Percentiles rank a stretch among this genome's conserved stretches.
Evolutionary conservation across 2,888 invertebrate genomes (phyloP).

Genomic region (Euzophera pinguis): DNA sequence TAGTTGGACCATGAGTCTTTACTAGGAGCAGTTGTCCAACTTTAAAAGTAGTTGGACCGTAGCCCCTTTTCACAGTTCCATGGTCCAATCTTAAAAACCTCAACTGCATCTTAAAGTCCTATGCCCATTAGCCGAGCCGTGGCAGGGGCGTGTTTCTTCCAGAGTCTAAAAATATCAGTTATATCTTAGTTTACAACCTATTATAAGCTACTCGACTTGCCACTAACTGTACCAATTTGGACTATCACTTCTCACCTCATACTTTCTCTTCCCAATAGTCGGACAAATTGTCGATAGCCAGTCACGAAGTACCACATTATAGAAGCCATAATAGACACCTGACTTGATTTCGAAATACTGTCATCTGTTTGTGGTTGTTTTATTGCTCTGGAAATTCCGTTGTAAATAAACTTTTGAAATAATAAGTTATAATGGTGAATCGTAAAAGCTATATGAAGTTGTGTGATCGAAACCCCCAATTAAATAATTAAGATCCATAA

Average conservation of each 20-base stretch:
- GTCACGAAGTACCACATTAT: conserved; percentile 22
- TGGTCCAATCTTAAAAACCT: too few relatives aligned
- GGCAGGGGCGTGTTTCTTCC: too few relatives aligned
- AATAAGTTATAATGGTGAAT: neutral
- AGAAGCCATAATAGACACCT: conserved; percentile 16
- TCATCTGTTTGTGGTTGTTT: conserved; percentile 5
- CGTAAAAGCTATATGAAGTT: neutral
- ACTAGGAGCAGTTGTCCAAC: too few relatives aligned
- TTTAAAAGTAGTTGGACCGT: too few relatives aligned
- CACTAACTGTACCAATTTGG: conserved; percentile 14
- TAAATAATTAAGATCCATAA: too few relatives aligned
- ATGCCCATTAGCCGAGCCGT: too few relatives aligned
- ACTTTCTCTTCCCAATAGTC: conserved; percentile 38
- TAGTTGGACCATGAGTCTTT: too few relatives aligned
- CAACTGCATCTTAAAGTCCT: too few relatives aligned
- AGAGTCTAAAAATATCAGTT: too few relatives aligned
- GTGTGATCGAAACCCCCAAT: too few relatives aligned
- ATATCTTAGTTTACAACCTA: neutral
- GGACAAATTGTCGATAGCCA: conserved; percentile 27
- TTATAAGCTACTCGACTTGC: conserved; percentile 15
- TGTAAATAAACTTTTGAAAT: neutral
- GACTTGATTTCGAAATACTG: conserved; percentile 1
- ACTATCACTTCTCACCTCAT: conserved; percentile 11
- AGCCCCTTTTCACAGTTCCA: too few relatives aligned
- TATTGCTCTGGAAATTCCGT: neutral